Evolutionary conservation across 2,113 vertebrate genomes (phyloP).

Genomic region (Menura novaehollandiae): DNA sequence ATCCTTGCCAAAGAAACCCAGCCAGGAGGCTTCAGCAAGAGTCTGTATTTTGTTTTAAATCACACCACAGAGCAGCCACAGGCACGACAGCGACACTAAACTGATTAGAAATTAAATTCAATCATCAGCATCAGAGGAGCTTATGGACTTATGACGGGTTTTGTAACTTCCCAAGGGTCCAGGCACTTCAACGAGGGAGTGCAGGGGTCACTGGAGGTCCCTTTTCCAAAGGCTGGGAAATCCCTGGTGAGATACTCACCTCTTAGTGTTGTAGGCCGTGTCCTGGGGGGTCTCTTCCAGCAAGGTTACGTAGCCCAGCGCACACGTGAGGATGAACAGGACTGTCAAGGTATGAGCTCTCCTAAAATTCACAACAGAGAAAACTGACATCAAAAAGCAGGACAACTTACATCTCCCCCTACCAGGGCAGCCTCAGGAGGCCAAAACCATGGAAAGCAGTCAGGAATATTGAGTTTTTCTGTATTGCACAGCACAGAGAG

Average conservation of each 20-base stretch:
- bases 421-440: background rate
- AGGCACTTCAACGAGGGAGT: background rate
- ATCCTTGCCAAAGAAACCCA: background rate
- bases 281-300: constrained; percentile 96
- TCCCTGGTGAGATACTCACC: constrained; percentile 65
- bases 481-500: background rate
- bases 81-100: background rate
- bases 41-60: background rate
- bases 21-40: background rate
- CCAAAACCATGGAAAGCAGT: accelerated
- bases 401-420: background rate
- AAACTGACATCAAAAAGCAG: background rate
- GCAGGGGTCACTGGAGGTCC: background rate
- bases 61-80: background rate
- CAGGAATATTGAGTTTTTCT: background rate
- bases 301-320: constrained; percentile 91
- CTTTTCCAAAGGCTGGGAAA: background rate
- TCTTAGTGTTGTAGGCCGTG: constrained; percentile 94
- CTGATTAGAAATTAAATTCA: background rate
- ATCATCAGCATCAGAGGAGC: background rate
- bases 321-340: constrained; percentile 93
- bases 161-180: background rate
- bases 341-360: constrained; percentile 94
- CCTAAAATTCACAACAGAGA: constrained; percentile 70
- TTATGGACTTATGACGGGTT: background rate